These are phyloP conservation scores for Zaprionus gabonicus DNA, from an alignment of 1,140 invertebrate genomes.

Conservation along the genomic window DNA sequence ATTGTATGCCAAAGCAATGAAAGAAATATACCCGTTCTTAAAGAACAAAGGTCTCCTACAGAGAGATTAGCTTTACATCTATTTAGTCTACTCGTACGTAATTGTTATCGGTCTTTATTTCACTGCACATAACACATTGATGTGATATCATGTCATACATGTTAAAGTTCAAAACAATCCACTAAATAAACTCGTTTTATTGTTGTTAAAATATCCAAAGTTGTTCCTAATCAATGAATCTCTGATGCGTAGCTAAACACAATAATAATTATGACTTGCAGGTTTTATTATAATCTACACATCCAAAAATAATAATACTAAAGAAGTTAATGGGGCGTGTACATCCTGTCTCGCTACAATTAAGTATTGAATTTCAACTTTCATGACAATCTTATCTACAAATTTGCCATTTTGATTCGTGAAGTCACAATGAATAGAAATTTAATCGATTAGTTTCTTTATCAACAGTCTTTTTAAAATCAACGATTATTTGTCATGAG, in stretches of 20 bases:
- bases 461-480: not conserved
- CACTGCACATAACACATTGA: not conserved
- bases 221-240: not conserved
- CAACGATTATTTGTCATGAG: not conserved
- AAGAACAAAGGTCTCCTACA: constrained; percentile 47
- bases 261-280: not conserved
- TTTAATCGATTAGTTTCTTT: not conserved
- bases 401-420: not conserved
- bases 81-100: not conserved
- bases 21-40: constrained; percentile 56
- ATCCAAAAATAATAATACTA: not conserved
- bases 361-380: not conserved
- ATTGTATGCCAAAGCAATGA: constrained; percentile 54
- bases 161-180: not conserved
- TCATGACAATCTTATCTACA: not conserved
- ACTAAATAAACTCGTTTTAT: not conserved
- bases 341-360: not conserved
- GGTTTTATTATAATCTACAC: not conserved
- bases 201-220: not conserved
- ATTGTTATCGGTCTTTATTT: not conserved
- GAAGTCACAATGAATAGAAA: not conserved
- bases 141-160: not conserved
- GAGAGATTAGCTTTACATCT: not conserved
- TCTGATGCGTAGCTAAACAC: not conserved
- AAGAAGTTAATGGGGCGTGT: not conserved